Percentiles rank a stretch among this genome's conserved stretches.
phyloP scores from a whole-genome alignment of 2,888 invertebrate genomes.

The Athetis lepigone region DNA sequence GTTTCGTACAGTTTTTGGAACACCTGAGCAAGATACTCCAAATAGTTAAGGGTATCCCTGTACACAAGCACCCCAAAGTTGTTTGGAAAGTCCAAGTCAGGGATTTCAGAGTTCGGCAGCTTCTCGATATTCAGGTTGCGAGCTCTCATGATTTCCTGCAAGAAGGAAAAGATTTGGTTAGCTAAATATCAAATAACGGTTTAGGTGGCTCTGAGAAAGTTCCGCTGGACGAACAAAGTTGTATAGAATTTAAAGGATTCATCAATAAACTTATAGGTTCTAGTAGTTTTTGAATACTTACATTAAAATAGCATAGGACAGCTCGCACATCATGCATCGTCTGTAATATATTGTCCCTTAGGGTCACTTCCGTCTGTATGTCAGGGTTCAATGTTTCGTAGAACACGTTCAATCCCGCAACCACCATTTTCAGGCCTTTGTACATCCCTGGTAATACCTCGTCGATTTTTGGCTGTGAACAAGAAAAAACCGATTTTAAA shows the following conservation, averaged over 20 bases:
- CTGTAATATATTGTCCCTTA: slow-evolving; percentile 88
- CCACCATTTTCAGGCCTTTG: slow-evolving; percentile 93
- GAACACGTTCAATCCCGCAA: slow-evolving; percentile 93
- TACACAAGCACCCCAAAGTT: slow-evolving; percentile 78
- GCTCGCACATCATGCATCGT: slow-evolving; percentile 91
- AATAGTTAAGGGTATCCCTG: slow-evolving; percentile 83
- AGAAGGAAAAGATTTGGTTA: slow-evolving; percentile 57
- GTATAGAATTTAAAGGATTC: background rate
- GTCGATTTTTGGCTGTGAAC: slow-evolving; percentile 79
- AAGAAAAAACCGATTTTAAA: slow-evolving; percentile 57
- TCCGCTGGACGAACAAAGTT: background rate
- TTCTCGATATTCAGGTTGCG: slow-evolving; percentile 76
- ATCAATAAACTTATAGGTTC: background rate
- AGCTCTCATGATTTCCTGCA: slow-evolving; percentile 81
- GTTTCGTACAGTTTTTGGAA: slow-evolving; percentile 78
- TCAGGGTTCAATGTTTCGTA: slow-evolving; percentile 88
- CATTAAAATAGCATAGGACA: slow-evolving; percentile 93
- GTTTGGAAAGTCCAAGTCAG: slow-evolving; percentile 71
- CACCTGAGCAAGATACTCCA: slow-evolving; percentile 81
- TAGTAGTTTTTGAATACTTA: slow-evolving; percentile 73
- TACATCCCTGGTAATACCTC: slow-evolving; percentile 91
- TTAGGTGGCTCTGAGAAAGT: background rate
- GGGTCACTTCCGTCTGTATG: slow-evolving; percentile 70
- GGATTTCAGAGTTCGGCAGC: slow-evolving; percentile 77
- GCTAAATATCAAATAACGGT: background rate